A percentile compares a stretch with the other conserved stretches of the same genome.
These are phyloP conservation scores for Camponotus vicinus DNA, from an alignment of 1,140 invertebrate genomes.

Conservation along the genomic window DNA sequence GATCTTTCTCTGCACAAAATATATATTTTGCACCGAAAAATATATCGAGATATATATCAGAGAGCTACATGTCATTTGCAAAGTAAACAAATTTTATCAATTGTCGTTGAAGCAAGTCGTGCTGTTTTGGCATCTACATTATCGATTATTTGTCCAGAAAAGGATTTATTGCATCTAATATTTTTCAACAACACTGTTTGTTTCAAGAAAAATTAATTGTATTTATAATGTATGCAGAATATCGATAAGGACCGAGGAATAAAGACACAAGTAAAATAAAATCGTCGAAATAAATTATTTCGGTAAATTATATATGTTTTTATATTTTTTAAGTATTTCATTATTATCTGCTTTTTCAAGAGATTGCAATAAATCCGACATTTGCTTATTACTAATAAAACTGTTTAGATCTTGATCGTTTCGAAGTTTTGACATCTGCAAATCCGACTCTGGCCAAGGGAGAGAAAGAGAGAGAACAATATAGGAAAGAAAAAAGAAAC, in stretches of 20 bases:
- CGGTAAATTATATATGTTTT: neutral
- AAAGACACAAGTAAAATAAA: neutral
- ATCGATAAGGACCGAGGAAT: neutral
- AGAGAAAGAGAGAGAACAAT: neutral
- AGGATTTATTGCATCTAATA: neutral
- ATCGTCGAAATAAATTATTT: neutral
- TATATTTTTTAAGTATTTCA: neutral
- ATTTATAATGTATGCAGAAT: neutral
- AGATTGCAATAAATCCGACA: neutral
- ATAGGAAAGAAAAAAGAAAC: conserved; percentile 21
- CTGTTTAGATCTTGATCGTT: conserved; percentile 2
- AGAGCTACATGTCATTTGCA: neutral
- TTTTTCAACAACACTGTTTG: neutral
- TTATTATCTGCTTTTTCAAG: neutral
- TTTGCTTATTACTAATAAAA: conserved; percentile 33
- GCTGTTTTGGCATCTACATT: neutral
- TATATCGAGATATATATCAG: neutral
- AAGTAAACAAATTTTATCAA: neutral
- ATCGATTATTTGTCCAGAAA: neutral
- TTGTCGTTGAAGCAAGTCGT: neutral
- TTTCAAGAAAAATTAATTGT: neutral
- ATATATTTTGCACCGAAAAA: neutral
- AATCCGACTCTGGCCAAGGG: conserved; percentile 41
- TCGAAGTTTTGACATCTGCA: neutral
- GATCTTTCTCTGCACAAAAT: neutral